Evolutionary conservation across 2,797 vertebrate genomes (phyloP).

Genomic region (Tadarida brasiliensis): DNA sequence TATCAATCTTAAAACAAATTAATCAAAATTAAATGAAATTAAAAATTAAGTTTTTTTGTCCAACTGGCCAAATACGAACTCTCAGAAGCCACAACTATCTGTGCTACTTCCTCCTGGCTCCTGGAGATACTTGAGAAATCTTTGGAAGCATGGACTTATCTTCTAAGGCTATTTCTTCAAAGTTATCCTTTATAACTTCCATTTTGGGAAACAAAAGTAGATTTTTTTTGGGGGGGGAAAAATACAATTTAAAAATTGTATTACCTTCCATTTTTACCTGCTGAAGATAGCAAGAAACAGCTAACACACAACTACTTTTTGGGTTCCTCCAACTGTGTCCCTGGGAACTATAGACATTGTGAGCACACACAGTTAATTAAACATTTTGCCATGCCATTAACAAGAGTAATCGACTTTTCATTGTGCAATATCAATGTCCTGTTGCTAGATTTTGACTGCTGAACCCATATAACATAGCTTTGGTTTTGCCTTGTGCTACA

Average conservation of each 20-base stretch:
- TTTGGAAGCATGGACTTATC: background rate
- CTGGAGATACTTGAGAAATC: background rate
- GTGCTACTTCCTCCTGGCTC: background rate
- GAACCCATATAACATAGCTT: background rate
- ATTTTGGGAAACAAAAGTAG: background rate
- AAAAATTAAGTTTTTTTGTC: background rate
- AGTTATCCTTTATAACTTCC: background rate
- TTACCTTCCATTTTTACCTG: background rate
- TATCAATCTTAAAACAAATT: background rate
- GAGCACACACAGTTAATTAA: background rate
- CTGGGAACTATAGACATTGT: background rate
- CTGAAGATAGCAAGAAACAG: background rate
- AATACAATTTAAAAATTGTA: background rate
- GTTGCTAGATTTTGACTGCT: background rate
- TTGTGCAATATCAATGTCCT: background rate
- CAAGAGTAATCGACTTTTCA: background rate
- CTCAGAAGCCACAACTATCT: background rate
- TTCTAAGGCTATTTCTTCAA: background rate
- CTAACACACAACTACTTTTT: background rate
- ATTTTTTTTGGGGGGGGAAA: too few species aligned
- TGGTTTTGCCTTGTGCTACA: background rate
- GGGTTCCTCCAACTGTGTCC: background rate
- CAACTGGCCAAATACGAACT: background rate
- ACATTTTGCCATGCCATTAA: background rate
- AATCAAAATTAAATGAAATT: slow-evolving; percentile 9